Conservation (phyloP, 2,113 vertebrate species). For the Trochalopteron elliotii region DNA sequence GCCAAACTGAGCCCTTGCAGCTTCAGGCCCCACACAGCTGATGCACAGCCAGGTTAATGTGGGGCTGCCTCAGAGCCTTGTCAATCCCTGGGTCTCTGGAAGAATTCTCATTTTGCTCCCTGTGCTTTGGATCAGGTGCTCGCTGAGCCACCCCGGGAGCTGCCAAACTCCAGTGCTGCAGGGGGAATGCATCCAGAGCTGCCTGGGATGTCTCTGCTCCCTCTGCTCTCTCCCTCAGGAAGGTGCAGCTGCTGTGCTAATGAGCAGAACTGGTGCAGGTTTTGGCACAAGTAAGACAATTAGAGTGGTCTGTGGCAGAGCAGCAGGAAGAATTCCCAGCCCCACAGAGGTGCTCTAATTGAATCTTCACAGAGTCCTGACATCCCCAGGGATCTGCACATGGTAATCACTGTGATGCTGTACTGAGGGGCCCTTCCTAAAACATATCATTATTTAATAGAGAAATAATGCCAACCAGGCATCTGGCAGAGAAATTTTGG, state of each 20-base stretch:
- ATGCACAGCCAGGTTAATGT: not conserved
- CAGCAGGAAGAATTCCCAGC: not conserved
- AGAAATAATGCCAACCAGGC: not conserved
- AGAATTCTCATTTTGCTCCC: not conserved
- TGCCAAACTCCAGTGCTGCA: not conserved
- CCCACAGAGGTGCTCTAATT: not conserved
- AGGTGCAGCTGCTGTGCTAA: not conserved
- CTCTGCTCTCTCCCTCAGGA: not conserved
- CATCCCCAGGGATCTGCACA: not conserved
- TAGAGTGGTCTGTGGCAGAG: not conserved
- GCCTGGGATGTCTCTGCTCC: not conserved
- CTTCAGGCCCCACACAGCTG: not conserved
- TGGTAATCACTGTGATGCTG: not conserved
- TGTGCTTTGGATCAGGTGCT: not conserved
- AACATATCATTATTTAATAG: not conserved
- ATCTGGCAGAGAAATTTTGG: not conserved
- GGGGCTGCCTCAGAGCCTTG: not conserved
- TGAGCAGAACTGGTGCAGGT: not conserved
- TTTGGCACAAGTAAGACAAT: not conserved
- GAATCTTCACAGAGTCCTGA: not conserved
- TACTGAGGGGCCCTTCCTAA: not conserved
- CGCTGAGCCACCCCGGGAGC: fast-evolving
- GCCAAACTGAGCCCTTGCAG: not conserved
- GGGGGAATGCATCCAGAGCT: not conserved
- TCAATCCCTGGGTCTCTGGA: not conserved